A percentile compares a stretch with the other conserved stretches of the same genome.
Evolutionary conservation across 2,113 vertebrate species (phyloP).

Genomic region (Pipa parva): DNA sequence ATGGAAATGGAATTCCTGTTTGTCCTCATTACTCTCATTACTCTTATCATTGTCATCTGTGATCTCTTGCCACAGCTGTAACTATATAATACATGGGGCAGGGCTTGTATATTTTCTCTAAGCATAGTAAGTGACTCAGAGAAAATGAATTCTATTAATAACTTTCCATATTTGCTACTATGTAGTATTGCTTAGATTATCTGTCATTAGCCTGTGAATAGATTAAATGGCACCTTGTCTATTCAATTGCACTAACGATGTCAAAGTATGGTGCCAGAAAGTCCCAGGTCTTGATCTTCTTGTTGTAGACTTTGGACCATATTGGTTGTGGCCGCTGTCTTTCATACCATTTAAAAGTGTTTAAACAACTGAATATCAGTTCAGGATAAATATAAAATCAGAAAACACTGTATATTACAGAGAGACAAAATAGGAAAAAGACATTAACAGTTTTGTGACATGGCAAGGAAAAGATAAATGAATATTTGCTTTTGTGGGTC

Average conservation of each 20-base stretch:
- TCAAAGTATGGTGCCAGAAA: background rate
- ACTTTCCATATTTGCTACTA: background rate
- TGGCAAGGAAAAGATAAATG: too few species aligned
- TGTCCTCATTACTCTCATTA: conserved; percentile 63
- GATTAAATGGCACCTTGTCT: background rate
- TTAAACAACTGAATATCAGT: too few species aligned
- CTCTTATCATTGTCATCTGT: conserved; percentile 64
- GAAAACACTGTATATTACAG: too few species aligned
- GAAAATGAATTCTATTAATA: background rate
- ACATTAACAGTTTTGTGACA: too few species aligned
- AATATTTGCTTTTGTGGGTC: too few species aligned
- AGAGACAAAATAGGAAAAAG: too few species aligned
- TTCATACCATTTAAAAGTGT: too few species aligned
- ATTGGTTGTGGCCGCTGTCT: background rate
- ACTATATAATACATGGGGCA: conserved; percentile 3
- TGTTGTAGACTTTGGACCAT: background rate
- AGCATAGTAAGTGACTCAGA: background rate
- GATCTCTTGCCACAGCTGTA: conserved; percentile 40
- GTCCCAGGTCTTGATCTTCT: background rate
- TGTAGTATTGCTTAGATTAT: background rate
- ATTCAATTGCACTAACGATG: background rate
- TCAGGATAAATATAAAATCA: too few species aligned
- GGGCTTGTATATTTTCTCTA: background rate
- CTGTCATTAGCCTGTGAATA: background rate
- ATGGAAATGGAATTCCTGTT: conserved; percentile 66